Evolutionary conservation across 2,797 vertebrate genomes (phyloP).

Genomic region (Natrix natrix): DNA sequence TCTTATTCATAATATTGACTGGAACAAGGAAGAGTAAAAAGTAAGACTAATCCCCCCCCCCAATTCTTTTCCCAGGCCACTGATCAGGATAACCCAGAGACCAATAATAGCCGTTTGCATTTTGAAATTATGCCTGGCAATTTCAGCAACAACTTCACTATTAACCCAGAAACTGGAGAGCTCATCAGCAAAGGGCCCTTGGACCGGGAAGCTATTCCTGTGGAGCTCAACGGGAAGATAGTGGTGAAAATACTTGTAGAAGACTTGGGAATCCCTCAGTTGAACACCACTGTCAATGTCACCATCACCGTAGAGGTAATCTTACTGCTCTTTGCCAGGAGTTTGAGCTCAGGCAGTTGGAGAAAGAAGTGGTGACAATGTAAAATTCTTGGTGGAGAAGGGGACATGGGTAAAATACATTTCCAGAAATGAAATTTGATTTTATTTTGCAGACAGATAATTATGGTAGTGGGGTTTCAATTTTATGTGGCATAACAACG

Average conservation of each 20-base stretch:
- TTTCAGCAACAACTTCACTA: conserved; percentile 82
- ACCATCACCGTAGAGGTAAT: conserved; percentile 82
- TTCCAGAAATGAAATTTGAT: background rate
- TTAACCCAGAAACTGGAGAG: conserved; percentile 67
- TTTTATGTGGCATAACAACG: no score
- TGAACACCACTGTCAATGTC: conserved; percentile 66
- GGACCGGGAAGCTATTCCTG: conserved; percentile 82
- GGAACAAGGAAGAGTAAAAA: background rate
- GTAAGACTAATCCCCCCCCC: background rate
- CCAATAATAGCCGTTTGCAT: conserved; percentile 77
- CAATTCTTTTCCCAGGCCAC: conserved; percentile 73
- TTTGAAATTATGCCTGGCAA: conserved; percentile 72
- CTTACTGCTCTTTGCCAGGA: background rate
- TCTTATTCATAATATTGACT: background rate
- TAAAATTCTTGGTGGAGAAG: background rate
- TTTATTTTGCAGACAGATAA: background rate
- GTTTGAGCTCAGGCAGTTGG: background rate
- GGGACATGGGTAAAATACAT: background rate
- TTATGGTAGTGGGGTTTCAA: background rate
- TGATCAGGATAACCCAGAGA: conserved; percentile 79
- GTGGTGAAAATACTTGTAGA: conserved; percentile 76
- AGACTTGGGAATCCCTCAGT: conserved; percentile 74
- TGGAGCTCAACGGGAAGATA: conserved; percentile 69
- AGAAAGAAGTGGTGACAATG: background rate
- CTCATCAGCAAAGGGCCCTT: conserved; percentile 72